These are phyloP conservation scores for Nothobranchius furzeri DNA, from an alignment of 2,113 vertebrate genomes.

Conservation along the genomic window DNA sequence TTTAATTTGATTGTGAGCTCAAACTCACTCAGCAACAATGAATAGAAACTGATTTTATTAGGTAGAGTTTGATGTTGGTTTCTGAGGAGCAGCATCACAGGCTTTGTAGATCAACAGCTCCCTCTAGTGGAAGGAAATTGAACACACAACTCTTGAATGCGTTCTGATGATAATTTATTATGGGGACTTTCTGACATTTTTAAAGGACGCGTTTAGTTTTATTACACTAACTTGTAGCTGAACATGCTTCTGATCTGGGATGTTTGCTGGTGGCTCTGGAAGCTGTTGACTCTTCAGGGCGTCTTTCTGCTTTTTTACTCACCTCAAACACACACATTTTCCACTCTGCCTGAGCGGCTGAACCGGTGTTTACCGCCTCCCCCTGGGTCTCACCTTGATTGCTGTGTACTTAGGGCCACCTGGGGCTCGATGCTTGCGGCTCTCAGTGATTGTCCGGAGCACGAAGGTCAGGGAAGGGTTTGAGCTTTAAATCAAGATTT, in stretches of 20 bases:
- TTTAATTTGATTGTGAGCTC: too few species aligned
- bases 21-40: too few species aligned
- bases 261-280: not conserved
- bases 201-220: too few species aligned
- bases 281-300: conserved; percentile 28
- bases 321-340: conserved; percentile 18
- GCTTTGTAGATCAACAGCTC: conserved; percentile 12
- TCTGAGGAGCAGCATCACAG: not conserved
- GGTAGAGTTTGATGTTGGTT: not conserved
- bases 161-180: too few species aligned
- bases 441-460: conserved; percentile 44
- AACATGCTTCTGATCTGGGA: not conserved
- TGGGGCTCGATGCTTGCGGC: conserved; percentile 37
- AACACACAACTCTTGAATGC: not conserved
- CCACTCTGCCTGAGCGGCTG: conserved; percentile 24
- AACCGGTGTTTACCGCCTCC: conserved; percentile 39
- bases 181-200: too few species aligned
- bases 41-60: too few species aligned
- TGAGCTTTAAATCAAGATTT: conserved; percentile 48
- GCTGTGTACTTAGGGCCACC: conserved; percentile 45
- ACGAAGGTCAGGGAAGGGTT: conserved; percentile 58
- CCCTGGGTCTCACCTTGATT: conserved; percentile 54
- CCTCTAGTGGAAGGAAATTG: conserved; percentile 47
- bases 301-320: not conserved
- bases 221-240: too few species aligned